phyloP scores from a whole-genome alignment of 35 echinoderm and acorn worm species.

The Heliocidaris erythrogramma region DNA sequence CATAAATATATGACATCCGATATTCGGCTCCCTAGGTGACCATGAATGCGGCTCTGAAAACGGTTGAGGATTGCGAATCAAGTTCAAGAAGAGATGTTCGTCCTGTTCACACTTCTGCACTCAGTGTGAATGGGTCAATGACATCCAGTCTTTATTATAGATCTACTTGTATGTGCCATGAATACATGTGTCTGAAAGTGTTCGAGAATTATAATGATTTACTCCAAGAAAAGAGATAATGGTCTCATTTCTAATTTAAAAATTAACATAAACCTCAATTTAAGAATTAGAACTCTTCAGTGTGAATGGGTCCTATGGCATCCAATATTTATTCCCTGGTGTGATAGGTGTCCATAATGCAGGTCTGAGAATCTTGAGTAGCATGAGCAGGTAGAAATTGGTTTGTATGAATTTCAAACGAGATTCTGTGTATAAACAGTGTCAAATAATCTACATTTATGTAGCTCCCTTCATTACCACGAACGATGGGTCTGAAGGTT shows the following conservation, averaged over 20 bases:
- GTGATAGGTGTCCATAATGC: background rate
- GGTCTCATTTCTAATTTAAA: too few relatives aligned
- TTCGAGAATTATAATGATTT: too few relatives aligned
- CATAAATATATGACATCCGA: slow-evolving; percentile 41
- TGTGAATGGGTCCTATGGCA: background rate
- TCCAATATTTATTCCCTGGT: background rate
- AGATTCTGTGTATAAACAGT: too few relatives aligned
- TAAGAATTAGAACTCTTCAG: background rate
- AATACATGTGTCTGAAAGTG: background rate
- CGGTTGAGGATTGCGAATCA: background rate
- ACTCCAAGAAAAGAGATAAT: too few relatives aligned
- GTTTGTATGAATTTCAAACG: too few relatives aligned
- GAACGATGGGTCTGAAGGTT: too few relatives aligned
- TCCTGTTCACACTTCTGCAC: background rate
- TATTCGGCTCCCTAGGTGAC: background rate
- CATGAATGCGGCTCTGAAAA: background rate
- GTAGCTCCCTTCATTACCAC: too few relatives aligned
- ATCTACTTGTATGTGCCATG: background rate
- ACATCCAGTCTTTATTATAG: background rate
- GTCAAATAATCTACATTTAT: too few relatives aligned
- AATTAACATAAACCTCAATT: too few relatives aligned
- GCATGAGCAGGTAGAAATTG: background rate
- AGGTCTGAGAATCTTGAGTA: background rate
- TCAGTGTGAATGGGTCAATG: background rate
- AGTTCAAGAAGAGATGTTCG: background rate